Evolutionary conservation across 2,113 vertebrate species (phyloP).

Genomic region (Chaetura pelagica): DNA sequence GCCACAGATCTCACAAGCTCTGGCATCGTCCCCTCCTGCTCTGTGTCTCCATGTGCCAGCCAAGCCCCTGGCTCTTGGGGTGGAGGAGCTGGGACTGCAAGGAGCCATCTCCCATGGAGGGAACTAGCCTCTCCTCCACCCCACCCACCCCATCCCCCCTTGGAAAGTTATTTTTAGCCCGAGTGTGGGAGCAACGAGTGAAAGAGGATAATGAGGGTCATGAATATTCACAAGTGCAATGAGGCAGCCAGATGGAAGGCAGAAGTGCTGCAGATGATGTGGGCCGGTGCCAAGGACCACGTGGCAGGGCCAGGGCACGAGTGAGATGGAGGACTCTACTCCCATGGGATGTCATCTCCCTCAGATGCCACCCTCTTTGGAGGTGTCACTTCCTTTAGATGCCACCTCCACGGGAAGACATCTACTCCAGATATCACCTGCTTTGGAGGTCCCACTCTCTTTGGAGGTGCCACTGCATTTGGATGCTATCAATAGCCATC

Average conservation of each 20-base stretch:
- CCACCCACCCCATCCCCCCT: not conserved
- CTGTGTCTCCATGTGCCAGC: not conserved
- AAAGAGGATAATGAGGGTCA: constrained; percentile 68
- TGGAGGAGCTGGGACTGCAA: not conserved
- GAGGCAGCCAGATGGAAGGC: constrained; percentile 65
- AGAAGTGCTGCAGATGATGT: constrained; percentile 76
- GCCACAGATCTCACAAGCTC: not conserved
- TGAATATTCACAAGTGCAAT: constrained; percentile 68
- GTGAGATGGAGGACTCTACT: not conserved
- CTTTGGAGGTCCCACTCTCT: too few relatives aligned
- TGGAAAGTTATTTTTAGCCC: constrained; percentile 66
- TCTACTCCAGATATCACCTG: not conserved
- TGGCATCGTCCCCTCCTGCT: not conserved
- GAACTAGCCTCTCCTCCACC: not conserved
- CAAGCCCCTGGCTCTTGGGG: not conserved
- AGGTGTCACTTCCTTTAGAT: not conserved
- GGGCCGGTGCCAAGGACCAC: constrained; percentile 50
- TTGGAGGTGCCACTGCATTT: not conserved
- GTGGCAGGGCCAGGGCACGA: not conserved
- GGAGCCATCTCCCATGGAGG: not conserved
- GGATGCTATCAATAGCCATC: not conserved
- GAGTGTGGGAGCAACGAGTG: constrained; percentile 56
- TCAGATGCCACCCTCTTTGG: not conserved
- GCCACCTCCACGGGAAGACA: not conserved
- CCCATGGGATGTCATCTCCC: not conserved